Percentiles rank a stretch among this genome's conserved stretches.
These are phyloP conservation scores for Drosophila nasuta DNA, from an alignment of 1,140 invertebrate species.

Conservation along the genomic window DNA sequence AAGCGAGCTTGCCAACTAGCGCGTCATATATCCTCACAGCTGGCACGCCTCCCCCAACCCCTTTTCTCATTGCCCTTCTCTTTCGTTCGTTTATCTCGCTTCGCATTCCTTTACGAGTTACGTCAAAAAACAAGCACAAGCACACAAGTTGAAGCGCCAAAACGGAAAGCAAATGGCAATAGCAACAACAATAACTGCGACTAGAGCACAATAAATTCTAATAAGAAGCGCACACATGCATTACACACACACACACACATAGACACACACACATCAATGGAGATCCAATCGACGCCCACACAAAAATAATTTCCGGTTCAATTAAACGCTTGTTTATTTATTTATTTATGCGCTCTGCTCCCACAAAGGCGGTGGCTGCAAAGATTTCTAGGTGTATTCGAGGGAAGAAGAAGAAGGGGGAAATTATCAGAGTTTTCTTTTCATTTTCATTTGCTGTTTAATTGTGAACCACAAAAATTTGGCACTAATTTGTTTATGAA, in stretches of 20 bases:
- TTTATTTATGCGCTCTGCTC: conserved; percentile 62
- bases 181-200: conserved; percentile 36
- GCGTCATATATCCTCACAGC: conserved; percentile 17
- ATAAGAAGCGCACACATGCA: conserved; percentile 54
- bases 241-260: conserved; percentile 21
- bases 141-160: conserved; percentile 48
- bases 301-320: conserved; percentile 80
- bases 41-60: not conserved
- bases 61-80: no score
- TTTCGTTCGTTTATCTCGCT: not conserved
- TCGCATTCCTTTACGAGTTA: conserved; percentile 8
- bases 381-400: not conserved
- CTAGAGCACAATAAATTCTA: conserved; percentile 70
- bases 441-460: conserved; percentile 54
- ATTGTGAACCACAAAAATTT: conserved; percentile 51
- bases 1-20: conserved; percentile 3
- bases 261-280: conserved; percentile 29
- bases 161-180: conserved; percentile 45
- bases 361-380: conserved; percentile 10
- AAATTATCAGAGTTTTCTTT: conserved; percentile 19
- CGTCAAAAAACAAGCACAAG: conserved; percentile 5
- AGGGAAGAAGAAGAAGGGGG: not conserved
- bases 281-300: conserved; percentile 64
- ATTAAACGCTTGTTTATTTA: conserved; percentile 83
- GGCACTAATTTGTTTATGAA: conserved; percentile 75